These are phyloP conservation scores for Brachyistius frenatus DNA, from an alignment of 2,113 vertebrate species.

Conservation along the genomic window DNA sequence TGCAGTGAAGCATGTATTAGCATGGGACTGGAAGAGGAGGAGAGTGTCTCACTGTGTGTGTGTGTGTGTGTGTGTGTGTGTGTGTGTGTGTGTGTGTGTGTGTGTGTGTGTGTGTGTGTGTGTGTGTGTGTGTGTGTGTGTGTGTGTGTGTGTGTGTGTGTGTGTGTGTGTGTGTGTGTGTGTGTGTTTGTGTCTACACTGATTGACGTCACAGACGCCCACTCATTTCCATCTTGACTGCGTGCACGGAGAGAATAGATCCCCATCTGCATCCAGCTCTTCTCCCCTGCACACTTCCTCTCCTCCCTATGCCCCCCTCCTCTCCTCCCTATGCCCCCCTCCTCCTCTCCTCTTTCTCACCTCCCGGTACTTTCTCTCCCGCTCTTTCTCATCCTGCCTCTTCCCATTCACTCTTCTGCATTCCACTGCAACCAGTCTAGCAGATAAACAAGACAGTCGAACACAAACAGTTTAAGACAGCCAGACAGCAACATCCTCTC, in stretches of 20 bases:
- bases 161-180: slow-evolving; percentile 45
- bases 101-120: slow-evolving; percentile 41
- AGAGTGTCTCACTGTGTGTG: slow-evolving; percentile 41
- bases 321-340: neutral
- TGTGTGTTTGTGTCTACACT: slow-evolving; percentile 66
- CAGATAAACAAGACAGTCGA: slow-evolving; percentile 60
- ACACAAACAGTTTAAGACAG: slow-evolving; percentile 68
- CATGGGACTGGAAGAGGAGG: slow-evolving; percentile 62
- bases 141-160: slow-evolving; percentile 45
- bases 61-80: slow-evolving; percentile 46
- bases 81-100: slow-evolving; percentile 46
- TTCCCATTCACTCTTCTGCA: slow-evolving; percentile 58
- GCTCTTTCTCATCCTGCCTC: slow-evolving; percentile 52
- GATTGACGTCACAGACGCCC: slow-evolving; percentile 85
- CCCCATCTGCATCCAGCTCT: slow-evolving; percentile 73
- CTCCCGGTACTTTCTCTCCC: slow-evolving; percentile 37
- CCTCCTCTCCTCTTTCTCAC: slow-evolving; percentile 3
- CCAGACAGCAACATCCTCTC: slow-evolving; percentile 59
- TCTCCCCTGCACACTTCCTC: slow-evolving; percentile 18
- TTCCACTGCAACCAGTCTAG: slow-evolving; percentile 40
- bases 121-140: slow-evolving; percentile 44
- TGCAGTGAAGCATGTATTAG: slow-evolving; percentile 69
- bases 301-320: slow-evolving; percentile 4
- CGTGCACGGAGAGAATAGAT: slow-evolving; percentile 77
- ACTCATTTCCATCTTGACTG: slow-evolving; percentile 83